Conservation (phyloP, 1,140 invertebrate genomes). For the Popillia japonica region DNA sequence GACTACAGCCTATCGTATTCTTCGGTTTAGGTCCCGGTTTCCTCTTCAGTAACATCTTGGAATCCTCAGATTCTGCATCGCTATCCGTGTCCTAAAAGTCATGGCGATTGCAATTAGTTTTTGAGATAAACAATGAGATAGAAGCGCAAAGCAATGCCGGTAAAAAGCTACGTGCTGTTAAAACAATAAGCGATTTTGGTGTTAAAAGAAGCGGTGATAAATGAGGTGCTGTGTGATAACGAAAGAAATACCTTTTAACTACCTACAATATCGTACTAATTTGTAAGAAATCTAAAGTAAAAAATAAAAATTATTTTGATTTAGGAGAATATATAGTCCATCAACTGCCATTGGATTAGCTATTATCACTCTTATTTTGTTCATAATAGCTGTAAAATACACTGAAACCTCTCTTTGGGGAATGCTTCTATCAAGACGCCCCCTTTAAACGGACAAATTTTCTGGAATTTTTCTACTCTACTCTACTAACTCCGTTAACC, state of each 20-base stretch:
- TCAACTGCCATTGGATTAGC: too few relatives aligned
- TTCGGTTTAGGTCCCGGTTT: conserved; percentile 64
- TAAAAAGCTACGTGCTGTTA: conserved; percentile 22
- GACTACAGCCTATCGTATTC: conserved; percentile 61
- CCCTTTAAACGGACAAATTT: too few relatives aligned
- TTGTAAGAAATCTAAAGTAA: conserved; percentile 21
- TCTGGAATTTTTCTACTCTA: too few relatives aligned
- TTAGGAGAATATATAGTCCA: neutral
- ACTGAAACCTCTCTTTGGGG: too few relatives aligned
- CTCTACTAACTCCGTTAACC: too few relatives aligned
- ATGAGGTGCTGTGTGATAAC: neutral
- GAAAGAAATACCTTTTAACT: neutral
- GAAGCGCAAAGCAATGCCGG: conserved; percentile 27
- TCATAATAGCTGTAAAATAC: too few relatives aligned
- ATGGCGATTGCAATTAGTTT: neutral
- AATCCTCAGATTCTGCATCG: conserved; percentile 63
- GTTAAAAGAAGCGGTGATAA: conserved; percentile 16
- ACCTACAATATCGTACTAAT: conserved; percentile 1
- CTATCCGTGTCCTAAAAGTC: conserved; percentile 64
- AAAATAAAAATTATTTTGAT: conserved; percentile 1
- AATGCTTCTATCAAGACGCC: too few relatives aligned
- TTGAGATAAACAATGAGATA: neutral
- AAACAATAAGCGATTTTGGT: conserved; percentile 18
- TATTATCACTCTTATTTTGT: too few relatives aligned
- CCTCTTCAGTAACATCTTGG: conserved; percentile 42